Conservation (phyloP, 2,888 invertebrate genomes). For the Itoplectis maculator region DNA sequence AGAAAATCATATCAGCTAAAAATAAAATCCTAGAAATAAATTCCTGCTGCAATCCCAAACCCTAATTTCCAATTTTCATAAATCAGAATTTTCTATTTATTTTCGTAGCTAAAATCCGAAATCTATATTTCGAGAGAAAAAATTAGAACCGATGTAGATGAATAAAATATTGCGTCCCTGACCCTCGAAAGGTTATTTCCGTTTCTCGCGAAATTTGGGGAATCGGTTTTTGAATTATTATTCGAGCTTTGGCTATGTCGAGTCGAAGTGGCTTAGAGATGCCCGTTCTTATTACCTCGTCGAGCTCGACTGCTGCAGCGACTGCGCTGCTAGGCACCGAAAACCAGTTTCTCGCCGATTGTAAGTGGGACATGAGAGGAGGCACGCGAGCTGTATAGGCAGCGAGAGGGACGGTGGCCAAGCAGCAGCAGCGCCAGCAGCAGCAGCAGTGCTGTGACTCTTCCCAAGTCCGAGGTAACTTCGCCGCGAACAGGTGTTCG, state of each 20-base stretch:
- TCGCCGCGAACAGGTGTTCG: constrained; percentile 63
- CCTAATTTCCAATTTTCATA: too few species aligned
- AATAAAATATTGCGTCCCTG: too few species aligned
- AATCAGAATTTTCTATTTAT: too few species aligned
- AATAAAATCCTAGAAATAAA: too few species aligned
- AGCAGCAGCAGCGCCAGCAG: constrained; percentile 4
- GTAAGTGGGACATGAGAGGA: constrained; percentile 71
- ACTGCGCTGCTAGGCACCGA: constrained; percentile 50
- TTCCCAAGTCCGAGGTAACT: constrained; percentile 40
- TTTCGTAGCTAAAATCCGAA: too few species aligned
- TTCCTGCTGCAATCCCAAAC: too few species aligned
- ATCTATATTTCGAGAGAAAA: too few species aligned
- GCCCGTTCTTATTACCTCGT: constrained; percentile 10
- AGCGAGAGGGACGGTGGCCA: constrained; percentile 17
- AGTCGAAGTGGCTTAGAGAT: constrained; percentile 41
- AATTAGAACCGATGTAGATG: too few species aligned
- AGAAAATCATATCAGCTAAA: too few species aligned
- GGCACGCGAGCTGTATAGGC: constrained; percentile 9
- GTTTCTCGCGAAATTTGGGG: neutral
- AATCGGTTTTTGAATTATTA: neutral
- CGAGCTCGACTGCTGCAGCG: constrained; percentile 3
- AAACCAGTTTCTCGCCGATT: constrained; percentile 72
- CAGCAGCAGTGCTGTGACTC: neutral
- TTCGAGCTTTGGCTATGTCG: constrained; percentile 10
- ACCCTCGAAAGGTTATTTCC: neutral